Percentiles rank a stretch among this genome's conserved stretches.
phyloP scores from a whole-genome alignment of 2,113 vertebrate genomes.

The Eulemur rufifrons region DNA sequence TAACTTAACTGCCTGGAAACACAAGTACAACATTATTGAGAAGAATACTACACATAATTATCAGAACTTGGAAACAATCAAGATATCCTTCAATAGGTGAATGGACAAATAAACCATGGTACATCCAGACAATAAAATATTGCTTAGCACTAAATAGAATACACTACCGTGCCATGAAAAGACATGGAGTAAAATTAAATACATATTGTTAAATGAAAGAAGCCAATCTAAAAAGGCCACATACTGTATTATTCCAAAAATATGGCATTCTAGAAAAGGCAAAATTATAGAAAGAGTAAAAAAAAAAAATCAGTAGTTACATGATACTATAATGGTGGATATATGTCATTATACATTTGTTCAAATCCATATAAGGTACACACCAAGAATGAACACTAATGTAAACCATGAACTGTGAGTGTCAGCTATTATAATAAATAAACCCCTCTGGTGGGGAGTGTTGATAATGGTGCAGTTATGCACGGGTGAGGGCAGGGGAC shows the following conservation, averaged over 20 bases:
- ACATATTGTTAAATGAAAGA: background rate
- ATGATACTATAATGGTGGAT: background rate
- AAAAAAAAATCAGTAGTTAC: background rate
- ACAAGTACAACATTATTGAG: background rate
- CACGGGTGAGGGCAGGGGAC: accelerated
- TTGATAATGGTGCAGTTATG: background rate
- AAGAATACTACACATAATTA: background rate
- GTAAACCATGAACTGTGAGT: background rate
- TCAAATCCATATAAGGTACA: too few relatives aligned
- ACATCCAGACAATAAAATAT: background rate
- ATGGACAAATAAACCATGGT: background rate
- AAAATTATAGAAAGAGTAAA: background rate
- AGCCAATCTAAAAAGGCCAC: background rate
- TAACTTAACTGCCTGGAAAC: background rate
- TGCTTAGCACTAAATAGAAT: background rate
- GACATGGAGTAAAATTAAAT: background rate
- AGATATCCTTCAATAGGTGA: background rate
- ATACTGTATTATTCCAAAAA: background rate
- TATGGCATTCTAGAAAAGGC: background rate
- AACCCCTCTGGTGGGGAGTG: background rate
- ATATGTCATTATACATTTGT: background rate
- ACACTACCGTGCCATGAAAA: background rate
- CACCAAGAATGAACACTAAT: background rate
- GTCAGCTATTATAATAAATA: background rate
- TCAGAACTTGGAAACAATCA: background rate